Evolutionary conservation across 2,113 vertebrate genomes (phyloP).

Genomic region (Marmota monax): DNA sequence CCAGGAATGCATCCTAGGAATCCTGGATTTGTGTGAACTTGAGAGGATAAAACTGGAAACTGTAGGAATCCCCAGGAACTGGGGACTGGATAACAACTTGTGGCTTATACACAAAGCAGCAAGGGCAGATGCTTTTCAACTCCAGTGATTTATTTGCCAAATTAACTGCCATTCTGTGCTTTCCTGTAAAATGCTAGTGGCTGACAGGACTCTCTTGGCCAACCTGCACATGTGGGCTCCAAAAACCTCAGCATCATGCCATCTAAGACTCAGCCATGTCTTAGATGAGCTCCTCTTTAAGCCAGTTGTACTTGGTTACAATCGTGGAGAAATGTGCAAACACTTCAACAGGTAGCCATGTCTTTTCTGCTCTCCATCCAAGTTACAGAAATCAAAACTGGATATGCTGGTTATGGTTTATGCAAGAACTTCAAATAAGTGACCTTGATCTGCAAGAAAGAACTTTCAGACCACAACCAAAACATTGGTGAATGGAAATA

Average conservation of each 20-base stretch:
- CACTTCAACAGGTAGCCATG: no score
- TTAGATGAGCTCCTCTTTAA: not conserved
- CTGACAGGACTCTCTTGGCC: not conserved
- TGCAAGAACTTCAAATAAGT: rapidly evolving
- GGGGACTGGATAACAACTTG: not conserved
- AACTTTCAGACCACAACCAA: not conserved
- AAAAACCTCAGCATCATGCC: no score
- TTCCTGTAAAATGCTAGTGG: not conserved
- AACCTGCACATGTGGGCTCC: not conserved
- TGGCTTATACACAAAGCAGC: no score
- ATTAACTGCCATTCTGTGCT: not conserved
- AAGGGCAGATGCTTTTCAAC: not conserved
- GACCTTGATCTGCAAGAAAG: not conserved
- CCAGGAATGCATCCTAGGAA: not conserved
- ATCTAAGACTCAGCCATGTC: not conserved
- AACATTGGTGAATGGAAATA: not conserved
- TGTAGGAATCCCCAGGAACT: not conserved
- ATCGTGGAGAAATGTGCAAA: not conserved
- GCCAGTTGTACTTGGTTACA: rapidly evolving
- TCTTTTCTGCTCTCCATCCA: not conserved
- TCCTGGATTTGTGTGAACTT: not conserved
- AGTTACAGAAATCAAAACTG: not conserved
- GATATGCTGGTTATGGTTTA: no score
- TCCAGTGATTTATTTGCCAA: not conserved
- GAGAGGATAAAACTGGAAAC: not conserved